Evolutionary conservation across 1,140 invertebrate species (phyloP).

Genomic region (Aleiodes sp.): DNA sequence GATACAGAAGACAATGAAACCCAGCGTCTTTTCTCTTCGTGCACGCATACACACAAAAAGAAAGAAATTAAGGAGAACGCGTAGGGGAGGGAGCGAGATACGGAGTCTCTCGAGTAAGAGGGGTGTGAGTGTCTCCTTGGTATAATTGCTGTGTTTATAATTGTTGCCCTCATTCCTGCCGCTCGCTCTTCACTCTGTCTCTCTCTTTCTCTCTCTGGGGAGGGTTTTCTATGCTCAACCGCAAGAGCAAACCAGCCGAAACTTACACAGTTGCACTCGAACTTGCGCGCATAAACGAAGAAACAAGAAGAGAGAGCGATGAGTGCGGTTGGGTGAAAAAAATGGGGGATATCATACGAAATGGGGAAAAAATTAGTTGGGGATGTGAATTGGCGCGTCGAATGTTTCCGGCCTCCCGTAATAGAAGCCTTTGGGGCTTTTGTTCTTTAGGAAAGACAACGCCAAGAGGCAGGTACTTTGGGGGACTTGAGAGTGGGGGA

Average conservation of each 20-base stretch:
- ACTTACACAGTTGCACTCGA: background rate
- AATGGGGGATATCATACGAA: background rate
- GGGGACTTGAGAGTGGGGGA: background rate
- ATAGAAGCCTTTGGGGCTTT: background rate
- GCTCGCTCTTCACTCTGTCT: background rate
- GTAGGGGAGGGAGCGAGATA: too few species aligned
- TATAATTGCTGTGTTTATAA: constrained; percentile 25
- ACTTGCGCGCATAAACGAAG: background rate
- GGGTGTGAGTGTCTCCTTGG: background rate
- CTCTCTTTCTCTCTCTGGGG: too few species aligned
- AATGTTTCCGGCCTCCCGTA: background rate
- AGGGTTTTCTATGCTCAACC: background rate
- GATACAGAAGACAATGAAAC: too few species aligned
- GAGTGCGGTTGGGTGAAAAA: too few species aligned
- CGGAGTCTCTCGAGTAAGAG: too few species aligned
- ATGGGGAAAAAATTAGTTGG: background rate
- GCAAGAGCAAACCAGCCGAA: background rate
- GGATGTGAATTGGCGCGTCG: background rate
- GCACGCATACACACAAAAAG: background rate
- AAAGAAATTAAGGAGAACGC: too few species aligned
- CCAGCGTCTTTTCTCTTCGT: too few species aligned
- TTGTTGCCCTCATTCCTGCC: constrained; percentile 14
- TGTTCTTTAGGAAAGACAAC: background rate
- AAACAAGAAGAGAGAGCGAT: too few species aligned
- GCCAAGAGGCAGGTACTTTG: background rate